These are phyloP conservation scores for Saguinus midas DNA, from an alignment of 2,113 vertebrate genomes.

Conservation along the genomic window DNA sequence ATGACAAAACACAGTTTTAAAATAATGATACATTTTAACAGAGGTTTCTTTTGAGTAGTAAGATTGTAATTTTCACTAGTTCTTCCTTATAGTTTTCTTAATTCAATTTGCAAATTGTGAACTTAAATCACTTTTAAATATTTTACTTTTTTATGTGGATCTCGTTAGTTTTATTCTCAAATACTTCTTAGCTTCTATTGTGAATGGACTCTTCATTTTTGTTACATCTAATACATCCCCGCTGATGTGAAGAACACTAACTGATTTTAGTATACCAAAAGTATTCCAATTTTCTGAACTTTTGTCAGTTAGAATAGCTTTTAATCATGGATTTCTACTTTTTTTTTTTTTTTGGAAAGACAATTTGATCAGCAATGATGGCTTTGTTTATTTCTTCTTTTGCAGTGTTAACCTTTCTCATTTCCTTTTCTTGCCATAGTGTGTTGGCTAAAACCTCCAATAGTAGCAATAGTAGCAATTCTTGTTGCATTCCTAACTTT, in stretches of 20 bases:
- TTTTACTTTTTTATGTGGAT: background rate
- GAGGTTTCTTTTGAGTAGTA: background rate
- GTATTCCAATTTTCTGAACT: slow-evolving; percentile 36
- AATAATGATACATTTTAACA: background rate
- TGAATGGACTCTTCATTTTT: background rate
- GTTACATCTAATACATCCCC: background rate
- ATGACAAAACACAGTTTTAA: background rate
- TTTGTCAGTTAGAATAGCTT: slow-evolving; percentile 2
- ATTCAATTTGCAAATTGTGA: background rate
- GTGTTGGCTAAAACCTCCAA: background rate
- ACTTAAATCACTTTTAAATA: background rate
- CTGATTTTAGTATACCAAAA: background rate
- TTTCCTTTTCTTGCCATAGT: slow-evolving; percentile 50
- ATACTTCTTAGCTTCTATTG: background rate
- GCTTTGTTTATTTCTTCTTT: slow-evolving; percentile 25
- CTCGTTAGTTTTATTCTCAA: background rate
- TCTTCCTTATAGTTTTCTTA: background rate
- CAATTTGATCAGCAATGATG: background rate
- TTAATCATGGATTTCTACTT: background rate
- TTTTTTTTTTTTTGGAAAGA: background rate
- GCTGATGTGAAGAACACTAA: background rate
- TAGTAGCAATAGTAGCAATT: background rate
- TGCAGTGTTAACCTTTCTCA: background rate
- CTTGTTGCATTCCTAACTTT: background rate
- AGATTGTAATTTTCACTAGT: background rate